Base-by-base conservation (phyloP, 2,113 vertebrate genomes). In the Phoenicopterus ruber region DNA sequence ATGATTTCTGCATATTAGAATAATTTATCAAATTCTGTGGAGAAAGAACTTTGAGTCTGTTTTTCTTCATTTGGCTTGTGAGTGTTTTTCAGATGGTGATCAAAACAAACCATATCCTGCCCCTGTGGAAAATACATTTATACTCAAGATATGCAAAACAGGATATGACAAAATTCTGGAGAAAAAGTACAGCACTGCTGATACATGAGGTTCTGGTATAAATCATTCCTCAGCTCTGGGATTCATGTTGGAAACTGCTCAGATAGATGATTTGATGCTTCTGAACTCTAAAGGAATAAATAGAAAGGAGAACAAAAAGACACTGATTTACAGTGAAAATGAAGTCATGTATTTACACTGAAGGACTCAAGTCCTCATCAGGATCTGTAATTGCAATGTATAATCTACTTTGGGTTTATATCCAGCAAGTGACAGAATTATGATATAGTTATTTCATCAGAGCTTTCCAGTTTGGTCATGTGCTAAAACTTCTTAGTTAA, bases 121-220 rank as follows among this genome's bases (percentile, higher is more conserved):
- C 73, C 81, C 90, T 93, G 76, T 97, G 96, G 97, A 97, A 97
- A 97, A 97, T 91, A 86, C 95, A 97, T 97, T 97, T 97, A 95
- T 95, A 88, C 71, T 95, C 65, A 94, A 95, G 96, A 90, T 96
- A 97, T 77, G 93, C 95, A 97, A 96, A 97, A 96, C 97, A 97
- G 93, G 95, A 96, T 97, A 94, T 94, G 95, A 96, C 94, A 97
- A 97, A 93, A 96, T 91, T 91, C 72, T 96, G 93, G 95, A 96
- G 67, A 65, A 77, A 96, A 93, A 96, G 44, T 90, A 79, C 79
- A 90, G 74, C 26, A 22, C 55, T 79, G n/a, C 93, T 95, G 95
- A 92, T 96, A 92, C 86, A 88, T 49, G 57, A 58, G 34, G 95
- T 93, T 97, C 96, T 97, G 96, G 95, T 93, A 97, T 96, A 96